Conservation (phyloP, 2,113 vertebrate genomes). For the Elgaria multicarinata region DNA sequence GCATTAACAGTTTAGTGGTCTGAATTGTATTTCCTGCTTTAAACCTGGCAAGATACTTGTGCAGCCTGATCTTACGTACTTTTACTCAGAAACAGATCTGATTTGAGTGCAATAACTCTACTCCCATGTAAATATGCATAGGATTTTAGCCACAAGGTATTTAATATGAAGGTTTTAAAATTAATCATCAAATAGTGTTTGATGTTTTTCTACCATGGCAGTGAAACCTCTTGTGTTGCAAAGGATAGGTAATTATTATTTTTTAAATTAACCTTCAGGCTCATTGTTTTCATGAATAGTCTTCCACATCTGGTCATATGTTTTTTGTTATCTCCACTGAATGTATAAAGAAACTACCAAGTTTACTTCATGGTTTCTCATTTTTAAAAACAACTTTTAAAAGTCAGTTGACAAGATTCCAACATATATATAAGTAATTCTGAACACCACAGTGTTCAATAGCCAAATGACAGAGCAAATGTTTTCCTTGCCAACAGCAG, state of each 20-base stretch:
- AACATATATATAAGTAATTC: slow-evolving; percentile 29
- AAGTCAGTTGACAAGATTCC: background rate
- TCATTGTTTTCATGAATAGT: slow-evolving; percentile 30
- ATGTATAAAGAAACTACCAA: background rate
- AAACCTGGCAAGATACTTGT: background rate
- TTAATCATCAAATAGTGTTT: background rate
- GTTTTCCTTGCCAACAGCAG: background rate
- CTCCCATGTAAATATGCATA: background rate
- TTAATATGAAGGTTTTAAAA: background rate
- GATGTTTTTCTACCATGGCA: background rate
- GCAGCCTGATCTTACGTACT: background rate
- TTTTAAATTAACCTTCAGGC: background rate
- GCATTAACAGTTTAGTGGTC: background rate
- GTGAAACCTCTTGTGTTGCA: background rate
- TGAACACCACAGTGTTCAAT: background rate
- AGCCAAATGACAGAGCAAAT: background rate
- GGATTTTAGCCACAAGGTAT: background rate
- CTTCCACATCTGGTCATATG: background rate
- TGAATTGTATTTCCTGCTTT: background rate
- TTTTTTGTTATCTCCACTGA: slow-evolving; percentile 10
- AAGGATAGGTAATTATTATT: slow-evolving; percentile 13
- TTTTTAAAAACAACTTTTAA: slow-evolving; percentile 5
- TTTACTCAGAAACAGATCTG: background rate
- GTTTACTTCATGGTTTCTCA: slow-evolving; percentile 16
- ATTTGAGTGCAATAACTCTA: background rate